Evolutionary conservation across 35 echinoderm and acorn worm species (phyloP).

Genomic region (Lytechinus pictus): DNA sequence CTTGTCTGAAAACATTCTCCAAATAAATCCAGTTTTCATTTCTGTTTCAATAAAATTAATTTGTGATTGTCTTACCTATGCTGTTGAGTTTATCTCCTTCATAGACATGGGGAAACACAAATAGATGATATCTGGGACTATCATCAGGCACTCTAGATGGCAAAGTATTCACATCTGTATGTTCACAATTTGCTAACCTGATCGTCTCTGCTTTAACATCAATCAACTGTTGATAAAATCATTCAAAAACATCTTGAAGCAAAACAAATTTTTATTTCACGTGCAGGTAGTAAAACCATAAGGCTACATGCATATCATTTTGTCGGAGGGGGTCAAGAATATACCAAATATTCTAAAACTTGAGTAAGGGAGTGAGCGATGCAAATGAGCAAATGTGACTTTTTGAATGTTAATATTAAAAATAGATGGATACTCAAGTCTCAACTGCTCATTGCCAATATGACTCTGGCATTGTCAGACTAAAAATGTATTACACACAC

Average conservation of each 20-base stretch:
- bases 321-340: too few relatives aligned
- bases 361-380: too few relatives aligned
- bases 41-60: too few relatives aligned
- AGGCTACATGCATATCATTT: neutral
- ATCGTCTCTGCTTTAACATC: conserved; percentile 74
- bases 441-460: too few relatives aligned
- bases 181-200: conserved; percentile 55
- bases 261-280: neutral
- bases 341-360: too few relatives aligned
- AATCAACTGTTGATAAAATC: conserved; percentile 49
- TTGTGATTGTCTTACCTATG: conserved; percentile 51
- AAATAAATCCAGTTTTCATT: too few relatives aligned
- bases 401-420: too few relatives aligned
- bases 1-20: too few relatives aligned
- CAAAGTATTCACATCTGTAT: conserved; percentile 46
- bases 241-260: neutral
- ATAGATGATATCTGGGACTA: conserved; percentile 79
- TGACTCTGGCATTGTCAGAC: too few relatives aligned
- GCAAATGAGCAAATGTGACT: too few relatives aligned
- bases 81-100: conserved; percentile 86
- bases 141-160: conserved; percentile 70
- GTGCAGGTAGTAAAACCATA: neutral
- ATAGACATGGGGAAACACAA: conserved; percentile 84
- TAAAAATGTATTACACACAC: too few relatives aligned
- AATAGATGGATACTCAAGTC: too few relatives aligned